These are phyloP conservation scores for Dynastes maya DNA, from an alignment of 2,888 invertebrate species.

Conservation along the genomic window DNA sequence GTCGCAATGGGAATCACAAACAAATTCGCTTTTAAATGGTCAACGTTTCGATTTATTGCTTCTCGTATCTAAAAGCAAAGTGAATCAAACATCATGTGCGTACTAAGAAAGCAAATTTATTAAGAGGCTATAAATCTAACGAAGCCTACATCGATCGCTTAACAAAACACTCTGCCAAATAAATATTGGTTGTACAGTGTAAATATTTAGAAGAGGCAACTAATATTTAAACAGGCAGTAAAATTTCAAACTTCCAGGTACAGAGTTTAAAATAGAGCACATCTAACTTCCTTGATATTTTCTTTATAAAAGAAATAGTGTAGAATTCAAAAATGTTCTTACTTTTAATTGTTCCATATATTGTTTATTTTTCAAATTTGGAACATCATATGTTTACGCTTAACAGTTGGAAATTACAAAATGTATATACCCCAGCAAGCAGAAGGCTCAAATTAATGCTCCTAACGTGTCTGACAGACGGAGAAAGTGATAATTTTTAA, in stretches of 20 bases:
- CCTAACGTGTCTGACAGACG: background rate
- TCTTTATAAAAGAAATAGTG: too few species aligned
- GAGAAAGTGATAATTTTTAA: slow-evolving; percentile 25
- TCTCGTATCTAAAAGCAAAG: too few species aligned
- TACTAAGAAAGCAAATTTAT: slow-evolving; percentile 1
- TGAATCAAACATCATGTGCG: too few species aligned
- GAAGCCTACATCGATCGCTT: background rate
- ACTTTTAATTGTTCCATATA: background rate
- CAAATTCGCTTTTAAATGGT: background rate
- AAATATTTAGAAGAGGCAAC: slow-evolving; percentile 27
- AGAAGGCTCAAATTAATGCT: too few species aligned
- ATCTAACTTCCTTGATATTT: background rate
- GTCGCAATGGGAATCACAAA: too few species aligned
- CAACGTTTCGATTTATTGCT: background rate
- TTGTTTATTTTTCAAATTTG: too few species aligned
- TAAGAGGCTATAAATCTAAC: slow-evolving; percentile 12
- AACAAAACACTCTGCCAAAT: slow-evolving; percentile 24
- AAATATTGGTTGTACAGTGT: slow-evolving; percentile 20
- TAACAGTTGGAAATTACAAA: too few species aligned
- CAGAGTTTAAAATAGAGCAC: background rate
- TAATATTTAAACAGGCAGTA: slow-evolving; percentile 17
- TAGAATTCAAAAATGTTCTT: background rate
- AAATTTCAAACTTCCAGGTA: background rate
- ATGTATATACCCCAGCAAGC: too few species aligned
- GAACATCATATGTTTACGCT: too few species aligned